These are phyloP conservation scores for Idaea dimidiata DNA, from an alignment of 2,888 invertebrate species.

Conservation along the genomic window DNA sequence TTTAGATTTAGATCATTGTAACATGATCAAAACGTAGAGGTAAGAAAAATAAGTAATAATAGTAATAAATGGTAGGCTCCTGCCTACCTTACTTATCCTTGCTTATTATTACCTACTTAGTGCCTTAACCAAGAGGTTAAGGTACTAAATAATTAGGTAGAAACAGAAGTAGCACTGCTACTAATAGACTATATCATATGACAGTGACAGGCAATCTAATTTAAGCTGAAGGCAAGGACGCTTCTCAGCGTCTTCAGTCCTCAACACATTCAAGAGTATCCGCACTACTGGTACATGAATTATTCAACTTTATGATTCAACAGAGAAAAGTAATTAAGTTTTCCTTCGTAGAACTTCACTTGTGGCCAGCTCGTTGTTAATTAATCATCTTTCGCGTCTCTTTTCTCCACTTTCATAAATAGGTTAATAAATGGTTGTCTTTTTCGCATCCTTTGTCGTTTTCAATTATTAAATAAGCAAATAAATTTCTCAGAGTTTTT, in stretches of 20 bases:
- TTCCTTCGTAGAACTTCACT: constrained; percentile 58
- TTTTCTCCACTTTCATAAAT: constrained; percentile 63
- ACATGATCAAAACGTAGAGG: no score
- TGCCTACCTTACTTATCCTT: no score
- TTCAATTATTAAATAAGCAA: constrained; percentile 64
- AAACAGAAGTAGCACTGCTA: no score
- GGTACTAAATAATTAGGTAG: no score
- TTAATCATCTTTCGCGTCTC: constrained; percentile 66
- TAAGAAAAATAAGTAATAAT: no score
- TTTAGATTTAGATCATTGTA: no score
- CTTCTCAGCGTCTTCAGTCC: constrained; percentile 22
- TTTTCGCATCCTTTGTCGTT: constrained; percentile 57
- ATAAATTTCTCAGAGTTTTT: constrained; percentile 43
- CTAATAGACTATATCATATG: background rate
- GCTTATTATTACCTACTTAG: no score
- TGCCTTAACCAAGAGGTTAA: no score
- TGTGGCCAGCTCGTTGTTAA: constrained; percentile 63
- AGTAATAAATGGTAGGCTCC: no score
- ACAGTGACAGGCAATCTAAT: constrained; percentile 48
- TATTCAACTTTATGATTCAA: constrained; percentile 64
- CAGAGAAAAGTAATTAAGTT: constrained; percentile 73
- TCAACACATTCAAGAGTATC: constrained; percentile 44
- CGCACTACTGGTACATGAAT: constrained; percentile 29
- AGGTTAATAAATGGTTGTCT: constrained; percentile 64
- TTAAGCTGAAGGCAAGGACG: constrained; percentile 33